These are phyloP conservation scores for Epinephelus coioides DNA, from an alignment of 2,797 vertebrate species.

Conservation along the genomic window DNA sequence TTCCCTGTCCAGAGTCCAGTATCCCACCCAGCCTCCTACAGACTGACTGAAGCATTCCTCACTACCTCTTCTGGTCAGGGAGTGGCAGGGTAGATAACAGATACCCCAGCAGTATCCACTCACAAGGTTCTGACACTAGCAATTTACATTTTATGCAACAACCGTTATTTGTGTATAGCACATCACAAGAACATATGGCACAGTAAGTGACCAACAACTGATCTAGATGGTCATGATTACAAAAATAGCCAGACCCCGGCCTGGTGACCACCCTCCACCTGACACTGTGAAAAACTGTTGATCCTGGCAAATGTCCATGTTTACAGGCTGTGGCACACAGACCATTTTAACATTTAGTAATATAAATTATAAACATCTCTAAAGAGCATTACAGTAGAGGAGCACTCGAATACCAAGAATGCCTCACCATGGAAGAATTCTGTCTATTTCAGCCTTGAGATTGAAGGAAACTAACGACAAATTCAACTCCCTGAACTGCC, in stretches of 20 bases:
- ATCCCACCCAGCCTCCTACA: slow-evolving; percentile 30
- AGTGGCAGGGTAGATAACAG: slow-evolving; percentile 36
- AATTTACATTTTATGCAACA: not conserved
- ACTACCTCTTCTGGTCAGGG: slow-evolving; percentile 25
- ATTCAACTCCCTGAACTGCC: not conserved
- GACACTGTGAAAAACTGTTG: slow-evolving; percentile 11
- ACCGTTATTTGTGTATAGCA: not conserved
- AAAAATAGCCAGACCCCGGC: slow-evolving; percentile 6
- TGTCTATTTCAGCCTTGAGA: not conserved
- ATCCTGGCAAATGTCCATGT: slow-evolving; percentile 31
- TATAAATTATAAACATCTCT: slow-evolving; percentile 35
- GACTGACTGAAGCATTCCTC: slow-evolving; percentile 34
- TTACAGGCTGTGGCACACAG: slow-evolving; percentile 26
- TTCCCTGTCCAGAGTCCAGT: slow-evolving; percentile 35
- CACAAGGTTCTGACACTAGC: slow-evolving; percentile 2
- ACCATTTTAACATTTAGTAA: slow-evolving; percentile 28
- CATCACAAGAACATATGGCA: not conserved
- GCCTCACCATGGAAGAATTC: not conserved
- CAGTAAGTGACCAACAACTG: not conserved
- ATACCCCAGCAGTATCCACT: slow-evolving; percentile 7
- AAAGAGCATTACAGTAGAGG: not conserved
- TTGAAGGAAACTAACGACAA: not conserved
- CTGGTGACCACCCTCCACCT: not conserved
- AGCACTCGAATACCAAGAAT: not conserved
- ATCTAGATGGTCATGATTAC: not conserved